Conservation (phyloP, 2,888 invertebrate species). For the Halictus ligatus region DNA sequence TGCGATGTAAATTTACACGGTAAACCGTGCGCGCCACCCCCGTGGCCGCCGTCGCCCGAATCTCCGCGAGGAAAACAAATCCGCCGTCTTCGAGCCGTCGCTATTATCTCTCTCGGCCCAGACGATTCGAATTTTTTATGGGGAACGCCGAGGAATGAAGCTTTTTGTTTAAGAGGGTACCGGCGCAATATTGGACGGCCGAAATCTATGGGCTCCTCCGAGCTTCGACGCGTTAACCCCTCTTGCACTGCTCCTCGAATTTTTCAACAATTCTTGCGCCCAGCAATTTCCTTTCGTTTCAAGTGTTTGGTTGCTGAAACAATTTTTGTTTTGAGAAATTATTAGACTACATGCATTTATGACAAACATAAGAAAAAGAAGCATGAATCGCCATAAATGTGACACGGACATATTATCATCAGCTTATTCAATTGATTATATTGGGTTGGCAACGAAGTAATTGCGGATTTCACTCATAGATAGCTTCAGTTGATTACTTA, state of each 20-base stretch:
- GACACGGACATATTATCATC: too few species aligned
- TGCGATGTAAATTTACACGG: slow-evolving; percentile 75
- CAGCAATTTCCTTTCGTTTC: background rate
- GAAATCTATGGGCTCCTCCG: background rate
- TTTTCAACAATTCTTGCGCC: background rate
- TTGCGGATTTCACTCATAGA: too few species aligned
- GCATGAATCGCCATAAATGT: too few species aligned
- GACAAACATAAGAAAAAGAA: too few species aligned
- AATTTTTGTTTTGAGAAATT: background rate
- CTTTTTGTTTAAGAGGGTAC: background rate
- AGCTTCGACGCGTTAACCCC: background rate
- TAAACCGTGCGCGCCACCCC: slow-evolving; percentile 62
- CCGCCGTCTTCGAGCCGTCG: background rate
- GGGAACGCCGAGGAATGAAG: background rate
- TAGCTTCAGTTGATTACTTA: too few species aligned
- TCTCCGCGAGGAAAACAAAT: slow-evolving; percentile 15
- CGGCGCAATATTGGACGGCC: background rate
- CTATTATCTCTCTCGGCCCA: background rate
- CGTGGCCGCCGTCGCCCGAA: background rate
- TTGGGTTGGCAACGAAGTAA: too few species aligned
- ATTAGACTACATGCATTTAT: background rate
- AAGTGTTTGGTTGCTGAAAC: background rate
- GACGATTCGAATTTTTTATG: background rate
- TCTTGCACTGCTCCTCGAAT: background rate
- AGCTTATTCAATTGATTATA: too few species aligned